phyloP scores from a whole-genome alignment of 2,888 invertebrate species.

The Scaeva pyrastri region DNA sequence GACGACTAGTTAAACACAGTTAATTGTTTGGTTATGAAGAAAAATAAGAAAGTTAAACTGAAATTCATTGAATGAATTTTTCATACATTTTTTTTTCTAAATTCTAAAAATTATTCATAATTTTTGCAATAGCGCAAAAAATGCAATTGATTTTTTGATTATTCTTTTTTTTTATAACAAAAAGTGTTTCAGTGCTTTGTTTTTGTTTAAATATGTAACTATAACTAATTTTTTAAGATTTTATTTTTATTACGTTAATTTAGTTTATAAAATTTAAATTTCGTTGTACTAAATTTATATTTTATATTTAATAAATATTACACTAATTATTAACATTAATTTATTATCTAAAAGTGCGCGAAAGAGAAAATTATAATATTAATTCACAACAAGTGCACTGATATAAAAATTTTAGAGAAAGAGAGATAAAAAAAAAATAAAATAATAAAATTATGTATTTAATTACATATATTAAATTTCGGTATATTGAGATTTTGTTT shows the following conservation, averaged over 20 bases:
- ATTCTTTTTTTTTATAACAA: slow-evolving; percentile 50
- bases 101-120: slow-evolving; percentile 4
- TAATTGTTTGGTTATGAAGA: not conserved
- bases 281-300: slow-evolving; percentile 67
- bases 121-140: slow-evolving; percentile 55
- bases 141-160: slow-evolving; percentile 53
- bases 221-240: slow-evolving; percentile 56
- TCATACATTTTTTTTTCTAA: slow-evolving; percentile 14
- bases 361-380: slow-evolving; percentile 26
- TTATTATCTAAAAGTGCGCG: slow-evolving; percentile 24
- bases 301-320: slow-evolving; percentile 30
- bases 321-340: slow-evolving; percentile 41
- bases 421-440: not conserved
- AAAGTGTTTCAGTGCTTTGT: slow-evolving; percentile 67
- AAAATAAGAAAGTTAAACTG: not conserved
- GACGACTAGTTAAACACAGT: not conserved
- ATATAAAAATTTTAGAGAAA: not conserved
- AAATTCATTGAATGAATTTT: slow-evolving; percentile 6
- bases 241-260: slow-evolving; percentile 17
- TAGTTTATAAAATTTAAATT: slow-evolving; percentile 63
- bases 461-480: not conserved
- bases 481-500: slow-evolving; percentile 1
- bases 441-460: not conserved
- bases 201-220: slow-evolving; percentile 48
- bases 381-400: slow-evolving; percentile 63